A percentile compares a stretch with the other conserved stretches of the same genome.
phyloP scores from a whole-genome alignment of 2,113 vertebrate genomes.

The Panthera uncia region DNA sequence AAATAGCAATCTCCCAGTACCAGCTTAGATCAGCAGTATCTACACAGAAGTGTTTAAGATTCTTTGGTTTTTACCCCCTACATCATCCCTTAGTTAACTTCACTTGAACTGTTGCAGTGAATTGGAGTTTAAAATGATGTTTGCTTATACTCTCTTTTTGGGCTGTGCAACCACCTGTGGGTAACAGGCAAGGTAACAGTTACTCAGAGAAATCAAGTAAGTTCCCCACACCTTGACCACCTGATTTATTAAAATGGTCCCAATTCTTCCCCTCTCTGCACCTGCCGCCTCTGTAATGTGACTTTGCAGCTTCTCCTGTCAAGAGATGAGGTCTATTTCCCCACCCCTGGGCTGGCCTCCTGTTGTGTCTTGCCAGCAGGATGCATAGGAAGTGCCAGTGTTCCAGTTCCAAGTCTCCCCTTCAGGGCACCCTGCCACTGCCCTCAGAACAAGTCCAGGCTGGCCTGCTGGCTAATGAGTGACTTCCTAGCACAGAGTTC shows the following conservation, averaged over 20 bases:
- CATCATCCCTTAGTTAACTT: not conserved
- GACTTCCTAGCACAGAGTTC: not conserved
- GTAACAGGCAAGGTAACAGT: not conserved
- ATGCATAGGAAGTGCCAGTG: not conserved
- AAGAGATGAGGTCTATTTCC: not conserved
- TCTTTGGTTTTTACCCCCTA: not conserved
- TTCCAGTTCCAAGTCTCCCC: not conserved
- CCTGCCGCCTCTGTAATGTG: not conserved
- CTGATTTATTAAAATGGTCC: not conserved
- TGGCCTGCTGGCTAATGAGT: not conserved
- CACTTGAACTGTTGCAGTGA: not conserved
- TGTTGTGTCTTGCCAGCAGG: not conserved
- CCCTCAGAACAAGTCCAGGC: not conserved
- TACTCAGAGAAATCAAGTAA: not conserved
- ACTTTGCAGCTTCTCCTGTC: not conserved
- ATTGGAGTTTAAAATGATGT: not conserved
- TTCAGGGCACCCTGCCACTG: not conserved
- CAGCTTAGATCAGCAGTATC: not conserved
- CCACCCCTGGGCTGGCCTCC: not conserved
- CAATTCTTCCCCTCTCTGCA: not conserved
- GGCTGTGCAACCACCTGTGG: not conserved
- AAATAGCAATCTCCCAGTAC: not conserved
- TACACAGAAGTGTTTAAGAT: not conserved
- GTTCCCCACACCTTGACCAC: not conserved
- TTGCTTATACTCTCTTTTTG: not conserved